Percentiles rank a stretch among this genome's conserved stretches.
Evolutionary conservation across 2,888 invertebrate species (phyloP).

Genomic region (Mesoligia furuncula): DNA sequence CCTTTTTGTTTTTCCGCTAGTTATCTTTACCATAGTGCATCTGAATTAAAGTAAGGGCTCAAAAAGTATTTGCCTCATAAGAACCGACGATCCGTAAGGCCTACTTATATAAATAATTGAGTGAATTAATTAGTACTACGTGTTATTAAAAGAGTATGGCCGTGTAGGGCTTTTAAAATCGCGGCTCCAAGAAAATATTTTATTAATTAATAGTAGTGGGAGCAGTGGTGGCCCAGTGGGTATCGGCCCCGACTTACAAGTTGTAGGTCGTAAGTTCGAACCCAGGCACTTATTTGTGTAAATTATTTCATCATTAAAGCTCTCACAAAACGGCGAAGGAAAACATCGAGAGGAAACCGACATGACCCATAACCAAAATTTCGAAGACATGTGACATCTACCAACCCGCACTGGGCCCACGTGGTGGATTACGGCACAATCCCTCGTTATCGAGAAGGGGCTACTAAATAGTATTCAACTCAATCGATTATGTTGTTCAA

Average conservation of each 20-base stretch:
- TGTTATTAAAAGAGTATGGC: conserved; percentile 4
- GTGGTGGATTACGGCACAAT: background rate
- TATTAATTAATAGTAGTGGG: background rate
- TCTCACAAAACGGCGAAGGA: background rate
- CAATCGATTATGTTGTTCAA: too few species aligned
- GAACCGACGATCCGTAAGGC: background rate
- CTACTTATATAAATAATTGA: conserved; percentile 8
- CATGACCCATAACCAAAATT: background rate
- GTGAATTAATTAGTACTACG: conserved; percentile 3
- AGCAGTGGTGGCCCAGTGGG: background rate
- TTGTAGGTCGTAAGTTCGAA: too few species aligned
- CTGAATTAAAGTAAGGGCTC: background rate
- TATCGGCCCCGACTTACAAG: too few species aligned
- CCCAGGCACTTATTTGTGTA: background rate
- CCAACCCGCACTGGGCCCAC: background rate
- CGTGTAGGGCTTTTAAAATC: conserved; percentile 19
- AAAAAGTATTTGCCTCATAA: background rate
- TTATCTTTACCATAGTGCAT: background rate
- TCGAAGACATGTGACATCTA: background rate
- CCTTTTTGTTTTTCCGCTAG: too few species aligned
- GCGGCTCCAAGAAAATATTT: background rate
- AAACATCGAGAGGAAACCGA: background rate
- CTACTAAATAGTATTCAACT: too few species aligned
- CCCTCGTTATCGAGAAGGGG: too few species aligned
- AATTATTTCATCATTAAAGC: too few species aligned